Base-by-base conservation (phyloP, 2,113 vertebrate genomes). In the Percopsis transmontana region DNA sequence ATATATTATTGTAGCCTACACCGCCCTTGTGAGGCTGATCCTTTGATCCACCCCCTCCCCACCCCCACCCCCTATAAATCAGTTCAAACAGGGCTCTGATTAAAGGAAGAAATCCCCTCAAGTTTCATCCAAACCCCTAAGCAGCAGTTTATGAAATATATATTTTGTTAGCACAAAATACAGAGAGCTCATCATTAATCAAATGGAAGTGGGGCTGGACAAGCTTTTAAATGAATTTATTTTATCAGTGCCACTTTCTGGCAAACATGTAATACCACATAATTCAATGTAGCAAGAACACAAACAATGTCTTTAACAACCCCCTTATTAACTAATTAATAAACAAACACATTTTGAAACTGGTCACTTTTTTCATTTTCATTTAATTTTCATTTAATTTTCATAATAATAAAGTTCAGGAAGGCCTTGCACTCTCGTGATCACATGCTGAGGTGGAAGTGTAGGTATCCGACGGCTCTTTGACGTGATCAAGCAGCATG, bases 61-160 rank as follows among this genome's bases (percentile, higher is more conserved):
- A 11, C 13, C 13, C 47, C n/a, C 50, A 11, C 18, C 7, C 50
- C 18, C 55, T 68, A 38, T 79, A 84, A 84, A 88, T 89, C 84
- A 84, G 80, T 78, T 86, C 78, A 83, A 83, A 80, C 77, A 87
- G 69, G 72, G 58, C 66, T 62, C 51, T 83, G 84, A 87, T 88
- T 83, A 85, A 86, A 90, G 82, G 59, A 68, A 8, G 0, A 65
- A 79, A 72, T 64, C 71, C 80, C 63, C 65, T 66, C 27, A 44
- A 77, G 78, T 63, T 20, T 45, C 2, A 9, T 58, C 58, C 62
- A 79, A 58, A 50, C 72, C 70, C 75, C 13, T 16, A 3, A 82
- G 79, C 78, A 58, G 18, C 68, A 3, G 58, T 68, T 83, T 79
- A 71, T 85, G 63, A 68, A 72, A 73, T 39, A 80, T 69, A 73